phyloP scores from a whole-genome alignment of 2,797 vertebrate species.

The Argentina silus region DNA sequence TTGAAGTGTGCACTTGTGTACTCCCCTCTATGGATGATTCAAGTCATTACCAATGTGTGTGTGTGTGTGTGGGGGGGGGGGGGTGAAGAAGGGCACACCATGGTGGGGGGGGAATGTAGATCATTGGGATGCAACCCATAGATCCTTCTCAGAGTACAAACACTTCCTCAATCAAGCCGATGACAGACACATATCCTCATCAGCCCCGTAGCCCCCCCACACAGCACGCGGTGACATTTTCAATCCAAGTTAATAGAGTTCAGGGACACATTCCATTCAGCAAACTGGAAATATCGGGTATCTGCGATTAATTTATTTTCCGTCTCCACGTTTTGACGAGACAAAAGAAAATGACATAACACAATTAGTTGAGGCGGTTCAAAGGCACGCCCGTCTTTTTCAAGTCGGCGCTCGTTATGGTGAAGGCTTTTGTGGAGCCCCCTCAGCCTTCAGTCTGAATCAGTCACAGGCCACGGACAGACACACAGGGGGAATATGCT shows the following conservation, averaged over 20 bases:
- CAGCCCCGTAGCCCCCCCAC: neutral
- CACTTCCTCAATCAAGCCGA: neutral
- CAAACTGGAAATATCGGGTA: constrained; percentile 40
- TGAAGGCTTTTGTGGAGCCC: constrained; percentile 41
- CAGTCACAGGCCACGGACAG: constrained; percentile 40
- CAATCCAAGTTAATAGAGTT: constrained; percentile 59
- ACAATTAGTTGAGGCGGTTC: constrained; percentile 36
- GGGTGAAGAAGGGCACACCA: too few relatives aligned
- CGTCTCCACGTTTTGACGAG: constrained; percentile 11
- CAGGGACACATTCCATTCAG: constrained; percentile 48
- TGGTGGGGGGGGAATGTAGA: too few relatives aligned
- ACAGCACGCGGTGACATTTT: constrained; percentile 54
- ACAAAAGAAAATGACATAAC: constrained; percentile 32
- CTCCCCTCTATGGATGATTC: too few relatives aligned
- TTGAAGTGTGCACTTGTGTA: too few relatives aligned
- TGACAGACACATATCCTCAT: too few relatives aligned
- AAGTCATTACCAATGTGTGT: too few relatives aligned
- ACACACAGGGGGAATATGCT: constrained; percentile 26
- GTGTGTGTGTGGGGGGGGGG: too few relatives aligned
- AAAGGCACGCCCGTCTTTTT: constrained; percentile 32
- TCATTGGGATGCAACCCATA: too few relatives aligned
- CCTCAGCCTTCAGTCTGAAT: constrained; percentile 45
- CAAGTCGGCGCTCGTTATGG: constrained; percentile 29
- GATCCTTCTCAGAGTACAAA: constrained; percentile 3
- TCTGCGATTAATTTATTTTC: constrained; percentile 17